These are phyloP conservation scores for Sarcophaga variegata DNA, from an alignment of 2,888 invertebrate genomes.

Conservation along the genomic window DNA sequence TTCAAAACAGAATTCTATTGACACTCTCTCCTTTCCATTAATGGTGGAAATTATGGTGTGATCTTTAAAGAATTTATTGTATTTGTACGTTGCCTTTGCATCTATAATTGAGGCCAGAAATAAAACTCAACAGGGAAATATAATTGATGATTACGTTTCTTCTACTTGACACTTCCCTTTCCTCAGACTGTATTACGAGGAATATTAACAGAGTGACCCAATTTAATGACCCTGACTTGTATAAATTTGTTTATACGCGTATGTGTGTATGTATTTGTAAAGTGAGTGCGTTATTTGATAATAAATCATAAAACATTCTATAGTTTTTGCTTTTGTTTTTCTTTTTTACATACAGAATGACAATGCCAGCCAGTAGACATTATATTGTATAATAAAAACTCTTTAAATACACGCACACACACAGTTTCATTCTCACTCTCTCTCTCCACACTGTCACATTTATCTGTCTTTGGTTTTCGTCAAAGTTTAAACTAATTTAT, in stretches of 20 bases:
- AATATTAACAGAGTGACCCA: conserved; percentile 22
- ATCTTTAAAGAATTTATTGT: no score
- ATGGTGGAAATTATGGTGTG: no score
- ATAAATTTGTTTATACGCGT: neutral
- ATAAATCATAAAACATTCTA: conserved; percentile 47
- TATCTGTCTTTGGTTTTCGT: neutral
- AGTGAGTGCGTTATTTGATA: conserved; percentile 18
- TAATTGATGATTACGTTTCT: no score
- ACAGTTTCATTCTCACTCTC: neutral
- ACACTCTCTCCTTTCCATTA: no score
- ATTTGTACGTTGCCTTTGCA: no score
- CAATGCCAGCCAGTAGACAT: conserved; percentile 17
- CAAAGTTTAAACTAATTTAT: conserved; percentile 40
- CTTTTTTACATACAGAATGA: conserved; percentile 22
- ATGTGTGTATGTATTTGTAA: neutral
- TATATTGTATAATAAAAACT: neutral
- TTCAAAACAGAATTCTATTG: no score
- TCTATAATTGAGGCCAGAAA: no score
- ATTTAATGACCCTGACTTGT: conserved; percentile 4
- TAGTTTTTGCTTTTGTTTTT: neutral
- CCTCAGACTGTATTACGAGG: no score
- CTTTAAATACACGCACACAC: neutral
- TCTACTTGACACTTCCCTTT: no score
- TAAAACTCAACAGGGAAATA: no score
- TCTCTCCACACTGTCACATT: neutral